phyloP scores from a whole-genome alignment of 2,113 vertebrate genomes.

The Alaudala cheleensis region DNA sequence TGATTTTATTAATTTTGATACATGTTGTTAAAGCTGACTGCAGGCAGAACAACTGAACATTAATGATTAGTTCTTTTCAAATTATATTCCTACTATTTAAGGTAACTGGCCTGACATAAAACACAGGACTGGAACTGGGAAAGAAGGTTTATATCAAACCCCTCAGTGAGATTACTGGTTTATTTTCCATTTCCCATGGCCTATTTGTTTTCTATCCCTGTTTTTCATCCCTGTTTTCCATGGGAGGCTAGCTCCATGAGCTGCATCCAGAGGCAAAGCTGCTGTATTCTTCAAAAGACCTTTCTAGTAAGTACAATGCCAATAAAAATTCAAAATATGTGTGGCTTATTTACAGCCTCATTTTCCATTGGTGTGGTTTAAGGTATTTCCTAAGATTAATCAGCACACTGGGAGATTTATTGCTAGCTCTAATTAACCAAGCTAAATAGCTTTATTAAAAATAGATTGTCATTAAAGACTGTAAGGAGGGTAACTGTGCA shows the following conservation, averaged over 20 bases:
- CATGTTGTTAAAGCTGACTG: background rate
- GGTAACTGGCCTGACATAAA: background rate
- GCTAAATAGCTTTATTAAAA: constrained; percentile 62
- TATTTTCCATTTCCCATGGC: background rate
- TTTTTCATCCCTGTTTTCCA: background rate
- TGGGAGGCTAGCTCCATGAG: background rate
- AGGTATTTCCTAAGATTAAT: background rate
- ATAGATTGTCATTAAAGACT: constrained; percentile 25
- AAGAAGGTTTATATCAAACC: background rate
- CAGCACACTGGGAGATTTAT: constrained; percentile 22
- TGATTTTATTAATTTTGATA: background rate
- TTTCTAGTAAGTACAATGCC: background rate
- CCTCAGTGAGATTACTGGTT: background rate
- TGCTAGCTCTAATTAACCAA: constrained; percentile 37
- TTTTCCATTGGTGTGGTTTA: background rate
- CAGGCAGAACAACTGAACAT: background rate
- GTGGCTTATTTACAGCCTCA: background rate
- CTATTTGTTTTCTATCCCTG: background rate
- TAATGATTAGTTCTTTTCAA: background rate
- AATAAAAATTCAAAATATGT: background rate
- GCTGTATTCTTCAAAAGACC: background rate
- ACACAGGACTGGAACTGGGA: background rate
- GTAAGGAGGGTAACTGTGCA: background rate
- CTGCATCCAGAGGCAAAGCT: background rate
- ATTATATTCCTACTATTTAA: background rate